Conservation (phyloP, 2,113 vertebrate species). For the Coptodon rendalli region DNA sequence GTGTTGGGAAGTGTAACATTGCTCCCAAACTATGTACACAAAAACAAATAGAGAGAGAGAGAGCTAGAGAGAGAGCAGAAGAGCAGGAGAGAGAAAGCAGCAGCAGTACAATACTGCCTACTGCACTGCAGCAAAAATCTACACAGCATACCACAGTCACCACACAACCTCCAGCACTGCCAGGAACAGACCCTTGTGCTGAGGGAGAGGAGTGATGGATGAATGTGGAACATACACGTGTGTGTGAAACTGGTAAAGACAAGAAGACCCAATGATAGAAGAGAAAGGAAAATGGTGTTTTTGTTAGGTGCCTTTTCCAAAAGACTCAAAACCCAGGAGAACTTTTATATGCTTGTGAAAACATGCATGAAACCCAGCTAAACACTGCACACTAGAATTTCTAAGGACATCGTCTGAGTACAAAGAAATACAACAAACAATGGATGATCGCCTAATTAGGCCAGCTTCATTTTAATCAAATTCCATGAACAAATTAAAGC, state of each 20-base stretch:
- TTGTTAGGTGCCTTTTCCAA: not conserved
- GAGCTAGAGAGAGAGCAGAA: not conserved
- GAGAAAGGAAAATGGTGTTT: not conserved
- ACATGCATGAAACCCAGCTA: not conserved
- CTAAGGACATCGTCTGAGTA: not conserved
- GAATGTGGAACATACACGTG: not conserved
- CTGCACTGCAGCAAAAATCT: constrained; percentile 93
- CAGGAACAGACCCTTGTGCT: constrained; percentile 46
- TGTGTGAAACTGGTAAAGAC: not conserved
- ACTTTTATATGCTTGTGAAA: not conserved
- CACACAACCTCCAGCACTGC: constrained; percentile 70
- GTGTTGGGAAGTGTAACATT: constrained; percentile 69
- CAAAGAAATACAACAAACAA: not conserved
- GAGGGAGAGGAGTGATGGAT: not conserved
- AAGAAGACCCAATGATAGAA: not conserved
- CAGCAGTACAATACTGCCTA: constrained; percentile 83
- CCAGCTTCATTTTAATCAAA: not conserved
- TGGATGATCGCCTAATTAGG: not conserved
- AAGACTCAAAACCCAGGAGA: not conserved
- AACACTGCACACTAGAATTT: not conserved
- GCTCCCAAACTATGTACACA: constrained; percentile 52
- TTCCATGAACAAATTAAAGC: not conserved
- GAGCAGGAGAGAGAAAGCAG: constrained; percentile 38
- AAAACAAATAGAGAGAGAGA: constrained; percentile 53
- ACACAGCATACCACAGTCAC: constrained; percentile 68